These are phyloP conservation scores for Agrotis clavis DNA, from an alignment of 2,888 invertebrate species.

Conservation along the genomic window DNA sequence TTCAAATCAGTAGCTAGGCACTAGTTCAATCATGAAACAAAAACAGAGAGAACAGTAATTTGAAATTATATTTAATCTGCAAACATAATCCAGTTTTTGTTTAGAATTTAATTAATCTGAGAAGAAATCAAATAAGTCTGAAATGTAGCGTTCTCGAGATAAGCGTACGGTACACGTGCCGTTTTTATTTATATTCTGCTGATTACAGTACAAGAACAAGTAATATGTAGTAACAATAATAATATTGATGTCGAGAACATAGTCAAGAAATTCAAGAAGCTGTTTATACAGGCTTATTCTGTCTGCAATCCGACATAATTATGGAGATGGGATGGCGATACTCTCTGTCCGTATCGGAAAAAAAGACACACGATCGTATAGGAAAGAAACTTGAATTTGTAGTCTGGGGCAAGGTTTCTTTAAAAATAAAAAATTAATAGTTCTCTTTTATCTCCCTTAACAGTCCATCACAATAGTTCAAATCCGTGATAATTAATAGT, in stretches of 20 bases:
- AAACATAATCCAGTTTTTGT: slow-evolving; percentile 31
- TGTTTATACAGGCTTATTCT: not conserved
- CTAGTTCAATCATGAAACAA: not conserved
- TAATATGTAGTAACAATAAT: not conserved
- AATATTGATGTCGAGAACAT: not conserved
- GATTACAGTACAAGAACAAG: slow-evolving; percentile 5
- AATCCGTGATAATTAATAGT: slow-evolving; percentile 29
- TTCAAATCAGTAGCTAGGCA: not conserved
- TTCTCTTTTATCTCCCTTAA: not conserved
- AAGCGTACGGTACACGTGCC: slow-evolving; percentile 27
- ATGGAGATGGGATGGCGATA: not conserved
- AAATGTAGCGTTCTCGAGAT: slow-evolving; percentile 48
- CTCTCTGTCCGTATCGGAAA: too few species aligned
- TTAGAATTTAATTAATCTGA: slow-evolving; percentile 45
- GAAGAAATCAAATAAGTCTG: slow-evolving; percentile 31
- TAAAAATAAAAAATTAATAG: too few species aligned
- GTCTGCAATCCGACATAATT: not conserved
- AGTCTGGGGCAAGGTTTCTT: too few species aligned
- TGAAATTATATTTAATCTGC: slow-evolving; percentile 15
- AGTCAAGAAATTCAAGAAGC: not conserved
- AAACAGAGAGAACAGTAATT: not conserved
- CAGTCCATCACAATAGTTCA: slow-evolving; percentile 45
- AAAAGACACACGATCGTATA: too few species aligned
- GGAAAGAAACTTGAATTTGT: too few species aligned
- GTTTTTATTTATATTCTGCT: slow-evolving; percentile 8